Evolutionary conservation across 2,113 vertebrate species (phyloP), one percentile per base, ranked within the genome.

Genomic region (Indri indri): DNA sequence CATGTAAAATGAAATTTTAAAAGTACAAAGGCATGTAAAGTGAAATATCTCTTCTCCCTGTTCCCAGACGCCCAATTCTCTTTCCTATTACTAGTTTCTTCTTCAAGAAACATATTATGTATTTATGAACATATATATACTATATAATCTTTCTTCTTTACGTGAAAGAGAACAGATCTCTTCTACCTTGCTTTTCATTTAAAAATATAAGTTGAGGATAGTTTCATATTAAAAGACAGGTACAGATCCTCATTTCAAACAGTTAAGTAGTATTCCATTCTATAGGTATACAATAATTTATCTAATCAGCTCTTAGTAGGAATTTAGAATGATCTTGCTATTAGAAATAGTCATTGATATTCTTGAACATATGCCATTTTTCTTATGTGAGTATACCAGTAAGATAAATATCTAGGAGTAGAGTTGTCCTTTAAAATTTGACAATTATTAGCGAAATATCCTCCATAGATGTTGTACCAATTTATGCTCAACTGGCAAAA

Each of bases 251-350:
- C 20, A 70, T 71, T 91, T 87, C 71, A 54, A 91, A 61, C 10
- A 57, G 8, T 47, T 70, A 17, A 37, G 34, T n/a, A 65, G 42
- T 57, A 66, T 65, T 50, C 45, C 40, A 90, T 70, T 54, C 13
- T 47, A 68, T 63, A 22, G 61, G 18, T 88, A 52, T 96, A 68
- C 1, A 68, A 42, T 77, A 76, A 70, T 91, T 90, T 66, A 57
- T 63, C n/a, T 54, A 77, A 91, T 88, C 40, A 89, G 9, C 45
- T 52, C 9, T 52, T 47, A 54, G 61, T 83, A n/a, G 32, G 3
- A 97, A 80, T 94, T 92, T 68, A 87, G 27, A 84, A 61, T 71
- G n/a, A 40, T 89, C 90, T 91, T 91, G 22, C 23, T 92, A 10
- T 59, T 92, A 88, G 30, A 92, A 92, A 52, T 2, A 94, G 32